These are phyloP conservation scores for Danio albolineatus DNA, from an alignment of 2,797 vertebrate species.

Conservation along the genomic window DNA sequence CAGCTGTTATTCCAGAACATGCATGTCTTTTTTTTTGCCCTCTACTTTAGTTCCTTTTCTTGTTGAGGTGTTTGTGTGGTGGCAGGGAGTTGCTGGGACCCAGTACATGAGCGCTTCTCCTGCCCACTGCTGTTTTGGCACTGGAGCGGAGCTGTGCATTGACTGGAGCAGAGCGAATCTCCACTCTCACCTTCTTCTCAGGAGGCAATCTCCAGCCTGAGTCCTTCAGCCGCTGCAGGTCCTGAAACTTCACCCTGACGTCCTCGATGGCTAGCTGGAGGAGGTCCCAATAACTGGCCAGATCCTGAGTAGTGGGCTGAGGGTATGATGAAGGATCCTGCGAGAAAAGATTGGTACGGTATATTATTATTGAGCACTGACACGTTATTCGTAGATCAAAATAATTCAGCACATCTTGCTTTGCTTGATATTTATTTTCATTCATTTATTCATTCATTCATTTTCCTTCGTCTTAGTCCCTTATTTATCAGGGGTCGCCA, in stretches of 20 bases:
- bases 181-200: conserved; percentile 91
- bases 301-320: conserved; percentile 95
- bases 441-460: too few relatives aligned
- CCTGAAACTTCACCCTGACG: conserved; percentile 94
- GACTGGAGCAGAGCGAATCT: conserved; percentile 63
- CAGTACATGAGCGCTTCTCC: conserved; percentile 67
- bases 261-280: conserved; percentile 98
- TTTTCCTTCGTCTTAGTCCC: too few relatives aligned
- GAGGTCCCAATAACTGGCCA: conserved; percentile 98
- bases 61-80: conserved; percentile 62
- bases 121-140: conserved; percentile 72
- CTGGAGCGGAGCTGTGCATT: conserved; percentile 65
- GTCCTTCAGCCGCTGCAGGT: conserved; percentile 96
- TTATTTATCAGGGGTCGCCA: too few relatives aligned
- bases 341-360: not conserved
- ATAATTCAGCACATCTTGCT: too few relatives aligned
- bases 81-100: conserved; percentile 62
- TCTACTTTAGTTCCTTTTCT: conserved; percentile 55
- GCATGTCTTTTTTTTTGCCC: conserved; percentile 18
- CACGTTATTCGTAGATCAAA: not conserved
- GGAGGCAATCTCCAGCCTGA: conserved; percentile 93
- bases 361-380: not conserved
- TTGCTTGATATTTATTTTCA: too few relatives aligned
- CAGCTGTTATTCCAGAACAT: conserved; percentile 31
- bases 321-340: conserved; percentile 90